Base-by-base conservation (phyloP, 1,140 invertebrate species). In the Drosophila lowei region DNA sequence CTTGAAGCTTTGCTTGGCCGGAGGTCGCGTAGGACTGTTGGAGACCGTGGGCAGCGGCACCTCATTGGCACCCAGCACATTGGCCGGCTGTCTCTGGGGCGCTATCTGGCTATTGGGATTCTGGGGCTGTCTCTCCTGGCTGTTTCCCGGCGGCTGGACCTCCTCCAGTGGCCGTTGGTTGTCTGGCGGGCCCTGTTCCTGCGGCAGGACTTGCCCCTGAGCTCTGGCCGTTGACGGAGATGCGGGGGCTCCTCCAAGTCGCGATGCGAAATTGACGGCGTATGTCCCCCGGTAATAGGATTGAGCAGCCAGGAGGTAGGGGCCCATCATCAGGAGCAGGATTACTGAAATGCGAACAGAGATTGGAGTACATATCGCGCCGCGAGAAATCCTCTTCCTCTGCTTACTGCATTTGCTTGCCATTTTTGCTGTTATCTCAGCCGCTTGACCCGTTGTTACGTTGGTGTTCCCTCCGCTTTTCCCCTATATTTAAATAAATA, bases 341-440 rank as follows among this genome's bases (percentile, higher is more conserved):
- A 60, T 23, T 23, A 38, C 59, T 64, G 57, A 6, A 34, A 64
- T 5, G 3, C 4, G 41, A 6, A 68, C n/a, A 1, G 21, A 44
- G 23, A 65, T 16, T 6, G 50, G 15, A 38, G 3, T 38, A 38
- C 34, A 38, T 11, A 34, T 11, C 16, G 5, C 16, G 11, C 25
- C 7, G 11, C 2, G 5, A 9, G 43, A 15, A 4, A 11, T 21
- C 4, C 15, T 48, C 48, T 21, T 34, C 48, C 13, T 43, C 13
- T 50, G 68, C 79, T 83, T 71, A 85, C 80, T 67, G 50, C 62
- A 42, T 76, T 73, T 85, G 72, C 47, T 65, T 77, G 81, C 63
- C 79, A 84, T 80, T 46, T 49, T 57, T 70, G 47, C 41, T 58
- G 42, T 52, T 38, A 38, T 38, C 34, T 13, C 11, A 38, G 25